Base-by-base conservation (phyloP, 2,113 vertebrate genomes). In the Catharus fuscescens region DNA sequence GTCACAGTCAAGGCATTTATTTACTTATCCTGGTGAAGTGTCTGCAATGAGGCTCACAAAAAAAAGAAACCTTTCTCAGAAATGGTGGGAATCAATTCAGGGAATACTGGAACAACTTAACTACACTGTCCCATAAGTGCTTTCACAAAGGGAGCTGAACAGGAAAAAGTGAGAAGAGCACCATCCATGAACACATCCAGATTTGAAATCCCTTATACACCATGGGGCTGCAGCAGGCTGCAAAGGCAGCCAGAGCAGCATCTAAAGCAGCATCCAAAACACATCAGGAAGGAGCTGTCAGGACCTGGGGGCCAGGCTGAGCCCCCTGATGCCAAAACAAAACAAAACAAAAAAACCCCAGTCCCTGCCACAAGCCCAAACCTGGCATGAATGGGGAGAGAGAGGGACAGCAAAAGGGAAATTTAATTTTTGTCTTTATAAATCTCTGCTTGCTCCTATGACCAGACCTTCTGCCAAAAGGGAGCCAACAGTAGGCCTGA, bases 381-480 rank as follows among this genome's bases (percentile, higher is more conserved):
- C 53, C 29, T 0, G 0, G 26, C 50, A 52, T 3, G 26, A 53
- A 69, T 14, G 23, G 19, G 20, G 7, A 0, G 0, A 42, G n/a
- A 1, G 0, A 52, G 32, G 13, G 18, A n/a, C 5, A 66, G n/a
- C 9, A 21, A 31, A 62, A 20, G 18, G 31, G 42, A 78, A 38
- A 4, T 12, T 31, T 28, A 6, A 20, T 18, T 81, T 61, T 76
- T 69, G 16, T 67, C n/a, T 60, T 24, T 52, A 14, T 23, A 44
- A 50, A 54, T 53, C 34, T 80, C 14, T 29, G 32, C 45, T 82
- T 60, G 10, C 16, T 64, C 26, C 4, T n/a, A 19, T 3, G 5
- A 44, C 15, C 14, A 57, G 54, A 73, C 29, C 32, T 80, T 18
- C 3, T 0, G 5, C 38, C 23, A 67, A 67, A 79, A 66, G 31